Base-by-base conservation (phyloP, 2,113 vertebrate genomes). In the Catagonus wagneri region DNA sequence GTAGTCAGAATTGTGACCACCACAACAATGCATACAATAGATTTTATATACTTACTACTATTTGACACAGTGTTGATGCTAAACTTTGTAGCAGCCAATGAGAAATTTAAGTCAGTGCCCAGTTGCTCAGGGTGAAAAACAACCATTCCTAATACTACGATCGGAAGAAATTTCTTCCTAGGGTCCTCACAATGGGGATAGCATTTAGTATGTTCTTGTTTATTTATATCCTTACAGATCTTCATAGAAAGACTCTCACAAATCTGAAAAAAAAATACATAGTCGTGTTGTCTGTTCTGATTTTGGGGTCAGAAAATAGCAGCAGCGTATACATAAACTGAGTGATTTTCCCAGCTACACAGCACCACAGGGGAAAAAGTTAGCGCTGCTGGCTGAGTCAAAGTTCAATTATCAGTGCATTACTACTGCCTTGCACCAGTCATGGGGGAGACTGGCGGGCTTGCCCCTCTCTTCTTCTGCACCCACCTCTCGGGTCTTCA, bases 181-280 rank as follows among this genome's bases (percentile, higher is more conserved):
- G 2, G 1, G 2, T 54, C 1, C 7, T 39, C 10, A 25, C 22
- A 36, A 71, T 16, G 27, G 34, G 3, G 20, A 13, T 36, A 50
- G 9, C 60, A 0, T 36, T 1, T 15, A 93, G 17, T 6, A 32
- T 39, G 56, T 36, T n/a, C n/a, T 92, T 76, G 25, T 29, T 78
- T 74, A 72, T 80, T 80, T 71, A 54, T 34, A 27, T 65, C 20
- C 6, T 39, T 44, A 68, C 2, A 68, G 8, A 27, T 71, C 32
- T 69, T 63, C 19, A 76, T n/a, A 25, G 74, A 71, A 89, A 72
- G 29, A 56, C n/a, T 89, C 25, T 90, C 10, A 85, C 7, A 79
- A 54, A 54, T 83, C 34, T 88, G 92, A 86, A 88, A 85, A 90
- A 90, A 93, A 25, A 11, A 50, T 56, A 44, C n/a, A 89, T n/a